A percentile compares a stretch with the other conserved stretches of the same genome.
Evolutionary conservation across 2,113 vertebrate species (phyloP).

Genomic region (Pterophyllum scalare): DNA sequence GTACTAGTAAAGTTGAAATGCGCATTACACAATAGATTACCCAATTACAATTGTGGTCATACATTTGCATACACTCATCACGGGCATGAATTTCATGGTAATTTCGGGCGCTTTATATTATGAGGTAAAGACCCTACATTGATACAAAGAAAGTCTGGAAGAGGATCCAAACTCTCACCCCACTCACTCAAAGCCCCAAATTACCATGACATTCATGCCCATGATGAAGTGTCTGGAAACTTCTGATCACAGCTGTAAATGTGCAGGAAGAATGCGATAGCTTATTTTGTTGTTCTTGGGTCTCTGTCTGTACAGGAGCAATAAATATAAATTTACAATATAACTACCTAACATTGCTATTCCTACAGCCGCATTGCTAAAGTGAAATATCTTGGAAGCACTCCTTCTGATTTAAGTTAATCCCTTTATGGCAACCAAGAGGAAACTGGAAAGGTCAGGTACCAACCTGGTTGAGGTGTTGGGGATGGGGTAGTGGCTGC

Average conservation of each 20-base stretch:
- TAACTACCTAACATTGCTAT: neutral
- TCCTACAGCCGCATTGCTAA: neutral
- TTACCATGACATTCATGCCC: neutral
- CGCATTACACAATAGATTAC: neutral
- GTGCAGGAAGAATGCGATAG: neutral
- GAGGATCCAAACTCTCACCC: too few relatives aligned
- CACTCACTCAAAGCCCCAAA: too few relatives aligned
- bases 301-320: neutral
- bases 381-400: neutral
- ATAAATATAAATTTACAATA: neutral
- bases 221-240: neutral
- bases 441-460: constrained; percentile 41
- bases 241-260: neutral
- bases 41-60: neutral
- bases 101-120: neutral
- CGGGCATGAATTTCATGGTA: neutral
- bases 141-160: too few relatives aligned
- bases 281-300: neutral
- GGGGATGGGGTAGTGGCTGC: constrained; percentile 71
- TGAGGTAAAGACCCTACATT: too few relatives aligned
- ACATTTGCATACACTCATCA: neutral
- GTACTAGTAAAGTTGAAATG: neutral
- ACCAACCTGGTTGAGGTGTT: constrained; percentile 81
- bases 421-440: neutral
- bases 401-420: neutral